Percentiles rank a stretch among this genome's conserved stretches.
Evolutionary conservation across 2,888 invertebrate genomes (phyloP).

Genomic region (Dusona sp.): DNA sequence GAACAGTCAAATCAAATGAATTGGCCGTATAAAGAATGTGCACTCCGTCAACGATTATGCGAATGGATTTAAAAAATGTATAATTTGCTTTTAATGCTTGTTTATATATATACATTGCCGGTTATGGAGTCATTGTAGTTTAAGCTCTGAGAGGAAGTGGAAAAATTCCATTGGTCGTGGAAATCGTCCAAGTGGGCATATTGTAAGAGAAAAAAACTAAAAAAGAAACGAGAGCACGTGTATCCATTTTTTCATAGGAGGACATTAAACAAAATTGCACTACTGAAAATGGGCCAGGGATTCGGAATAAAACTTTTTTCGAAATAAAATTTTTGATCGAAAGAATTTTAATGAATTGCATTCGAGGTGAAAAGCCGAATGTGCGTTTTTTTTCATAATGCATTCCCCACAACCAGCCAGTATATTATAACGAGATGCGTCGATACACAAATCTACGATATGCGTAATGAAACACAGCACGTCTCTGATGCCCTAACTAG

Average conservation of each 20-base stretch:
- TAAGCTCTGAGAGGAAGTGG: not conserved
- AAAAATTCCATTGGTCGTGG: not conserved
- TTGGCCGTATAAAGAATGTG: not conserved
- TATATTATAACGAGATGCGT: not conserved
- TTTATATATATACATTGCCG: not conserved
- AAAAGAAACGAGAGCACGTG: not conserved
- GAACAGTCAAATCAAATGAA: slow-evolving; percentile 19
- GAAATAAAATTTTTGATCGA: not conserved
- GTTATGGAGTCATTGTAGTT: not conserved
- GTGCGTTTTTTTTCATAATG: not conserved
- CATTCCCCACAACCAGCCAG: not conserved
- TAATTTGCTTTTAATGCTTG: not conserved
- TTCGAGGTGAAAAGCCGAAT: not conserved
- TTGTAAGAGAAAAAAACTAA: not conserved
- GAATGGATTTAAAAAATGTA: not conserved
- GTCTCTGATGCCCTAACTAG: slow-evolving; percentile 76
- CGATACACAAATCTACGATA: slow-evolving; percentile 33
- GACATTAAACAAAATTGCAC: not conserved
- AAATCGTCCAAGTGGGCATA: not conserved
- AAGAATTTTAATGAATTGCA: not conserved
- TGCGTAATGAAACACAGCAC: slow-evolving; percentile 53
- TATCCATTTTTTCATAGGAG: not conserved
- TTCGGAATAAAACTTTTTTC: not conserved
- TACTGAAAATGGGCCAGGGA: not conserved
- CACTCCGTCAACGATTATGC: not conserved